Conservation (phyloP, 2,113 vertebrate species). For the Felis catus region DNA sequence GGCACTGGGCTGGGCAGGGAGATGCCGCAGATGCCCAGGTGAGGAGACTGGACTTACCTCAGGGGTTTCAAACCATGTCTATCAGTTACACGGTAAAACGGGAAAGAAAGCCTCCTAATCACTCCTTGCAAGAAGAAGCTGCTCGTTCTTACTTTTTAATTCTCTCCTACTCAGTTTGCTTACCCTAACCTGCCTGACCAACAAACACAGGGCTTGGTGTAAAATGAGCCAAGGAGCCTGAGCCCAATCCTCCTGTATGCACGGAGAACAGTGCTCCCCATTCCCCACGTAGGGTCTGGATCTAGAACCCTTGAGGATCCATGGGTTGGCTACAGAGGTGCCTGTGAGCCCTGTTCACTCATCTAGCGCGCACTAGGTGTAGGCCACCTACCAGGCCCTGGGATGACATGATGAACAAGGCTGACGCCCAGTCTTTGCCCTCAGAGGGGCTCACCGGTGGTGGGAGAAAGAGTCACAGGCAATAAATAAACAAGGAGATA, state of each 20-base stretch:
- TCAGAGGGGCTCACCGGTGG: background rate
- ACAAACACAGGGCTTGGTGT: background rate
- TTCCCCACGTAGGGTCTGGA: background rate
- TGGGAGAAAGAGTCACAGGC: background rate
- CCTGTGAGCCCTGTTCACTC: background rate
- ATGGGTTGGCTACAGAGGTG: background rate
- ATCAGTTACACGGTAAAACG: background rate
- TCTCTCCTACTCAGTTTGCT: background rate
- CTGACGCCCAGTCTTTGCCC: background rate
- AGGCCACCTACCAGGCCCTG: background rate
- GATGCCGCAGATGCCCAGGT: rapidly evolving
- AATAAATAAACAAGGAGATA: too few relatives aligned
- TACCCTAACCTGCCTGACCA: background rate
- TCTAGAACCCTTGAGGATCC: background rate
- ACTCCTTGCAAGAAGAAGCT: background rate
- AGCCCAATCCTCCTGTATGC: background rate
- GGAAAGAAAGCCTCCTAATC: too few relatives aligned
- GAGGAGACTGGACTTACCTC: background rate
- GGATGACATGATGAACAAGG: background rate
- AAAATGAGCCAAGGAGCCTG: background rate
- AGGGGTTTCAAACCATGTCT: background rate
- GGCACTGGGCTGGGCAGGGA: background rate
- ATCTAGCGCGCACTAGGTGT: background rate
- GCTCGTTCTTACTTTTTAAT: background rate
- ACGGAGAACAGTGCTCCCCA: too few relatives aligned